A percentile compares a stretch with the other conserved stretches of the same genome.
Conservation (phyloP, 2,888 invertebrate genomes). For the Hydrotaea cyrtoneurina region DNA sequence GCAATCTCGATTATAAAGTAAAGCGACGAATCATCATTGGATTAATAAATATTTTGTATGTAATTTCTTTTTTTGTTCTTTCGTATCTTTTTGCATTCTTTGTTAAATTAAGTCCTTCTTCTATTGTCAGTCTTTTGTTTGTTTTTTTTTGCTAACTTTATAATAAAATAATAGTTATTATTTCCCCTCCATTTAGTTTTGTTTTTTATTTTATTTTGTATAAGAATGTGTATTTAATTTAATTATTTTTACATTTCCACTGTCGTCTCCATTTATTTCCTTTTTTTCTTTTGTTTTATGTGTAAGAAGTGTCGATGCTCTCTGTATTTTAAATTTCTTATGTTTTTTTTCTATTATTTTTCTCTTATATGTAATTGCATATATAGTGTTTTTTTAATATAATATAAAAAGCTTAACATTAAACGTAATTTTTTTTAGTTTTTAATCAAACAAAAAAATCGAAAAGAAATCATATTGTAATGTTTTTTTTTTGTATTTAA, state of each 20-base stretch:
- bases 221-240: conserved; percentile 57
- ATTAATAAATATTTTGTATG: conserved; percentile 23
- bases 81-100: conserved; percentile 32
- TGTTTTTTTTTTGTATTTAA: conserved; percentile 50
- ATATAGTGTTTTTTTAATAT: conserved; percentile 67
- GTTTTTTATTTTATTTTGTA: conserved; percentile 33
- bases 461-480: conserved; percentile 57
- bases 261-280: neutral
- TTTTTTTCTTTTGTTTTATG: conserved; percentile 37
- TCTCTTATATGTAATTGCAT: conserved; percentile 54
- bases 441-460: conserved; percentile 50
- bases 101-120: conserved; percentile 45
- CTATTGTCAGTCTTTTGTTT: conserved; percentile 9
- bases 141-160: conserved; percentile 46
- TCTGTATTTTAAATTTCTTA: conserved; percentile 37
- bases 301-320: conserved; percentile 54
- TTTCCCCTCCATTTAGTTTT: conserved; percentile 8
- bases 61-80: neutral
- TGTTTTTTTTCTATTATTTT: conserved; percentile 56
- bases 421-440: conserved; percentile 62
- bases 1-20: conserved; percentile 52
- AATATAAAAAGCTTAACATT: conserved; percentile 59
- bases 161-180: conserved; percentile 34
- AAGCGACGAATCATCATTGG: conserved; percentile 60
- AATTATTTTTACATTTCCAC: conserved; percentile 46